Percentiles rank a stretch among this genome's conserved stretches.
Evolutionary conservation across 1,140 invertebrate genomes (phyloP).

Genomic region (Rhyacophila brunnea): DNA sequence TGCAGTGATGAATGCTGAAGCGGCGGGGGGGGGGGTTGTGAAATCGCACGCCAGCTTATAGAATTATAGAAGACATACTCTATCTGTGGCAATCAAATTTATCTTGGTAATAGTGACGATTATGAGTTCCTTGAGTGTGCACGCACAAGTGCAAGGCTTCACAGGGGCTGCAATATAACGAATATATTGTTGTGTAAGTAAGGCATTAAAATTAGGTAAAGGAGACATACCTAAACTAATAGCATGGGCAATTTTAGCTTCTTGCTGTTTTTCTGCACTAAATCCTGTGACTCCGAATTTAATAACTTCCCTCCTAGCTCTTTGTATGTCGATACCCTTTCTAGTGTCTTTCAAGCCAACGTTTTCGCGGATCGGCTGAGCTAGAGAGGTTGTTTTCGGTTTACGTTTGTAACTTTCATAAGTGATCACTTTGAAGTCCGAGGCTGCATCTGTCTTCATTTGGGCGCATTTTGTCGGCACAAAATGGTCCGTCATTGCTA

Average conservation of each 20-base stretch:
- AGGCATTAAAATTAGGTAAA: too few species aligned
- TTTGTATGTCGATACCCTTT: conserved; percentile 55
- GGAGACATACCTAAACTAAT: conserved; percentile 54
- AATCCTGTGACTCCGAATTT: conserved; percentile 66
- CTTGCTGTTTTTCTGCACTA: conserved; percentile 53
- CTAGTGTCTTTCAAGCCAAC: conserved; percentile 6
- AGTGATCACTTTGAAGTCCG: conserved; percentile 12
- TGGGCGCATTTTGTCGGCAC: conserved; percentile 11
- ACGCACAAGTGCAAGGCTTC: too few species aligned
- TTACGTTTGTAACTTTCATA: conserved; percentile 13
- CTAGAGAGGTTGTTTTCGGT: neutral
- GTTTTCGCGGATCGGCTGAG: neutral
- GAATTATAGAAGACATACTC: too few species aligned
- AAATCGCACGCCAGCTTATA: too few species aligned
- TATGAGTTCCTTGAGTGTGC: too few species aligned
- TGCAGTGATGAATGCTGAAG: too few species aligned
- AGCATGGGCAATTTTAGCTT: conserved; percentile 59
- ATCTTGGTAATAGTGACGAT: too few species aligned
- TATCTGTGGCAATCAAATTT: too few species aligned
- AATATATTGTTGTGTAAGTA: too few species aligned
- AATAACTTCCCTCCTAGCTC: conserved; percentile 60
- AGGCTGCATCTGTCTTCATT: conserved; percentile 7
- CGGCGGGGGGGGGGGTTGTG: too few species aligned
- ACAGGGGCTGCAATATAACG: too few species aligned
- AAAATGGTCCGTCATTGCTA: conserved; percentile 6